Evolutionary conservation across 2,113 vertebrate genomes (phyloP).

Genomic region (Lynx canadensis): DNA sequence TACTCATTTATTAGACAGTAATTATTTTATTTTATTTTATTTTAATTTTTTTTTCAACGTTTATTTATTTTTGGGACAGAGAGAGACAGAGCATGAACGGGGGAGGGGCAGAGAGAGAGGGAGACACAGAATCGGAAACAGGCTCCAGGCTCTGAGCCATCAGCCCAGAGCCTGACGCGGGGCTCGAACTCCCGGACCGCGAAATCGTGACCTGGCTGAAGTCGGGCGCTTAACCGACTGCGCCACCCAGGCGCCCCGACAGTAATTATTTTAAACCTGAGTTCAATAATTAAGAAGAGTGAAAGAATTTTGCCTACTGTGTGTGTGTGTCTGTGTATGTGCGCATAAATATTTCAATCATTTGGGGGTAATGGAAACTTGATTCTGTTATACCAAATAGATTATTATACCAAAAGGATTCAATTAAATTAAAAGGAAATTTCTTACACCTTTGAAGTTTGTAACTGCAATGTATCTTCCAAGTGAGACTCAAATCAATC

Average conservation of each 20-base stretch:
- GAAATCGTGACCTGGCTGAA: no score
- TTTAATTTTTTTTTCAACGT: no score
- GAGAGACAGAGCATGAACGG: no score
- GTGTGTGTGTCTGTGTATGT: not conserved
- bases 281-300: not conserved
- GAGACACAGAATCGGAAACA: no score
- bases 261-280: not conserved
- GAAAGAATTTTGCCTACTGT: not conserved
- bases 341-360: not conserved
- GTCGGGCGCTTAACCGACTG: no score
- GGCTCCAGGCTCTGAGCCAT: no score
- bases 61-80: no score
- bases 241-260: no score
- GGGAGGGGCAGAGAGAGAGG: no score
- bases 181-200: no score
- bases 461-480: not conserved
- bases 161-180: no score
- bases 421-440: constrained; percentile 19
- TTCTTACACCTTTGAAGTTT: not conserved
- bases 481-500: not conserved
- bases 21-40: no score
- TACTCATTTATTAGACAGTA: not conserved
- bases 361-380: not conserved
- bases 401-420: not conserved
- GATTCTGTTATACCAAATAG: not conserved